A percentile compares a stretch with the other conserved stretches of the same genome.
phyloP scores from a whole-genome alignment of 2,888 invertebrate species.

The Stenotaenia linearis region DNA sequence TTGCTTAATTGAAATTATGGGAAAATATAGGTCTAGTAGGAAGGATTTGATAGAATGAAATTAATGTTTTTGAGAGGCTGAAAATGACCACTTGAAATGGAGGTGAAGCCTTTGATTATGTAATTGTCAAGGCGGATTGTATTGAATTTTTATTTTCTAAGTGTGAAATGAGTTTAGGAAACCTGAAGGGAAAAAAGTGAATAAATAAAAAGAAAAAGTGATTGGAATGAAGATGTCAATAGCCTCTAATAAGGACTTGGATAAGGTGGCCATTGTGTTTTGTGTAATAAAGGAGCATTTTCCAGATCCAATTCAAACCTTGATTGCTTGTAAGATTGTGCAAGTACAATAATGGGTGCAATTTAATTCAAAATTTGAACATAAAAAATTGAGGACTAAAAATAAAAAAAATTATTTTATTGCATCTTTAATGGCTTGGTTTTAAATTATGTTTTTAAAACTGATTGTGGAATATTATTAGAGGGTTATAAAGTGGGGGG shows the following conservation, averaged over 20 bases:
- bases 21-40: not conserved
- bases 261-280: not conserved
- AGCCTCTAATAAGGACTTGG: slow-evolving; percentile 4
- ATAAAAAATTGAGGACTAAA: not conserved
- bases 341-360: not conserved
- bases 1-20: not conserved
- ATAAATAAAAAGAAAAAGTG: not conserved
- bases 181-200: not conserved
- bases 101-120: not conserved
- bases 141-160: not conserved
- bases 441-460: too few relatives aligned
- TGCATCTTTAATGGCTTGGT: too few relatives aligned
- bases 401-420: too few relatives aligned
- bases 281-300: not conserved
- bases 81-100: not conserved
- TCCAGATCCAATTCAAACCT: not conserved
- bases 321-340: not conserved
- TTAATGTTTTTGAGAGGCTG: not conserved
- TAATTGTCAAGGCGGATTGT: not conserved
- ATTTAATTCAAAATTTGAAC: not conserved
- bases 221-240: not conserved
- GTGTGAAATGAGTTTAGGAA: not conserved
- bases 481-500: too few relatives aligned
- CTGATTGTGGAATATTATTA: too few relatives aligned
- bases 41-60: not conserved